Conservation (phyloP, 2,113 vertebrate species). For the Sitta europaea region DNA sequence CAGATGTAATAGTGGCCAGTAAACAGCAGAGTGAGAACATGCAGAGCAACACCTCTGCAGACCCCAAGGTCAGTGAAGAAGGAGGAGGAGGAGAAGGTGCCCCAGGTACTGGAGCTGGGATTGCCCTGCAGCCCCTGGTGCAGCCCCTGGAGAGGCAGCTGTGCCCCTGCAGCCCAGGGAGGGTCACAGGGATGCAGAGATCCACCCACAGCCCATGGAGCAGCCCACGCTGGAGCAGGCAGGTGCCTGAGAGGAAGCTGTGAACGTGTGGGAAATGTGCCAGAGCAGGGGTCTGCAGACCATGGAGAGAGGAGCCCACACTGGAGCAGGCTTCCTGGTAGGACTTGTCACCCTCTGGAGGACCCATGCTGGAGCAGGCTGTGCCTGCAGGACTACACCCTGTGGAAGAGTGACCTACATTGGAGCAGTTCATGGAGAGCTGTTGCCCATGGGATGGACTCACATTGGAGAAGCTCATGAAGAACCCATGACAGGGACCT, state of each 20-base stretch:
- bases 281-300: too few species aligned
- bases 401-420: not conserved
- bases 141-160: not conserved
- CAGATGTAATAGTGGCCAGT: not conserved
- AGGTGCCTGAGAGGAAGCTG: not conserved
- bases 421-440: not conserved
- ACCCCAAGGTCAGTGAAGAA: too few species aligned
- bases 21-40: not conserved
- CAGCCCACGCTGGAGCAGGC: not conserved
- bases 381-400: not conserved
- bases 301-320: accelerated
- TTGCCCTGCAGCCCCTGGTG: not conserved
- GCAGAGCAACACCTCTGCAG: not conserved
- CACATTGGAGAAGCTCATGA: not conserved
- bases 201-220: not conserved
- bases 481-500: not conserved
- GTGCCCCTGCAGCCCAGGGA: not conserved
- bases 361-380: accelerated
- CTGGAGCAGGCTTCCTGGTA: not conserved
- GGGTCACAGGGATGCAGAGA: not conserved
- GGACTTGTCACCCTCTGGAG: not conserved
- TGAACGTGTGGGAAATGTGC: not conserved
- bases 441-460: too few species aligned
- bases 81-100: not conserved
- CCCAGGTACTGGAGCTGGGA: not conserved